Base-by-base conservation (phyloP, 2,888 invertebrate species). In the Chloroclysta siterata region DNA sequence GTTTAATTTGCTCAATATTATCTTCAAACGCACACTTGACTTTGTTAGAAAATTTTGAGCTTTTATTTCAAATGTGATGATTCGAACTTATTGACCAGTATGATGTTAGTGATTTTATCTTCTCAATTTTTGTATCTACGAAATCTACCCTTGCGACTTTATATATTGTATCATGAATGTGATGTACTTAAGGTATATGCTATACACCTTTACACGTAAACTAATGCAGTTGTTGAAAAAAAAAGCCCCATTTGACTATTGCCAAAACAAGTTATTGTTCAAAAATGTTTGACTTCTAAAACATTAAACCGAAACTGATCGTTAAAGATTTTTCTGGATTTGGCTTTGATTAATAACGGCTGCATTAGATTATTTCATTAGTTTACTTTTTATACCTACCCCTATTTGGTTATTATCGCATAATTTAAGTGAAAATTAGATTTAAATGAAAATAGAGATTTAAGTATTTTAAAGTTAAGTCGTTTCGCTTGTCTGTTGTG, bases 31-130 rank as follows among this genome's bases (percentile, higher is more conserved):
- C 72, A 73, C 73, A 73, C 54, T 58, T 54, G 52, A 60, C 52
- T 60, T 53, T 60, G 47, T 55, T 61, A 61, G 56, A 59, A 22
- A 50, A 56, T 56, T 53, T 60, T 74, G 84, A 85, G 83, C 83
- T 87, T 84, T 84, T 76, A 62, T 77, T 82, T 83, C 70, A 71
- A 73, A 73, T 65, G 87, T 85, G 85, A 86, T 86, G 73, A 72
- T 77, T 81, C 80, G 84, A 88, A 81, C 84, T 84, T 84, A 85
- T 68, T 72, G 88, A 88, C 88, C 89, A 88, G 73, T 72, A 83
- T 76, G 74, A 80, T 46, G 88, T 88, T 89, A 88, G 88, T 88
- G 88, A 88, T 84, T 85, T 70, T 63, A 79, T 53, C 68, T 67
- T 79, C 79, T 83, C 84, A 76, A 60, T 72, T 79, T 83, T 82